Evolutionary conservation across 2,113 vertebrate species (phyloP), one percentile per base, ranked within the genome.

Genomic region (Hoplias malabaricus): DNA sequence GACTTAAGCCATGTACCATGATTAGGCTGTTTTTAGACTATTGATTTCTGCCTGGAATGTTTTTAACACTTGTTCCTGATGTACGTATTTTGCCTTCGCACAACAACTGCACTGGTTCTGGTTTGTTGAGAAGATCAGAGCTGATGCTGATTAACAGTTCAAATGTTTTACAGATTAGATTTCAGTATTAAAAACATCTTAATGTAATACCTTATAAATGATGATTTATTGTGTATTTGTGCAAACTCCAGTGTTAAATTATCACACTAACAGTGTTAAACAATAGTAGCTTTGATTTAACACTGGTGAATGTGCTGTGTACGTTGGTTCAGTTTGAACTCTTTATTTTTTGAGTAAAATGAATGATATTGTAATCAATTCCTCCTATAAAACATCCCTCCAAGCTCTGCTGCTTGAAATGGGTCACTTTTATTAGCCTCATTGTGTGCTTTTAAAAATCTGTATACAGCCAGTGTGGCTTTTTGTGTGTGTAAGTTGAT

Each of bases 1-100:
- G 75, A 83, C 77, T 80, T 56, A 50, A 77, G 79, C 78, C 81
- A 82, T 86, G 79, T 70, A 48, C 50, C 25, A 40, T 81, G 78
- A 83, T 86, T 80, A 82, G 81, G 77, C 66, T 75, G 72, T 75
- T 83, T 84, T 80, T 74, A 75, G 68, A 74, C 43, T 75, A 81
- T 81, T 82, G 84, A 84, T 86, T 78, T 84, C 73, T 79, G 56
- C 76, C 42, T 33, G 9, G 33, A 36, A 53, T 71, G 46, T 71
- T 77, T 74, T 80, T 85, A 65, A 82, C 78, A 70, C 65, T 79
- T 63, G 70, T 83, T 75, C 56, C 25, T 80, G 75, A 71, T 78
- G 75, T n/a, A 84, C 80, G 53, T 62, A 75, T 70, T 73, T 59
- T 34, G 40, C 36, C 23, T 72, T 79, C 40, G 57, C 5, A 54